Base-by-base conservation (phyloP, 2,888 invertebrate species). In the Caenorhabditis macrosperma region DNA sequence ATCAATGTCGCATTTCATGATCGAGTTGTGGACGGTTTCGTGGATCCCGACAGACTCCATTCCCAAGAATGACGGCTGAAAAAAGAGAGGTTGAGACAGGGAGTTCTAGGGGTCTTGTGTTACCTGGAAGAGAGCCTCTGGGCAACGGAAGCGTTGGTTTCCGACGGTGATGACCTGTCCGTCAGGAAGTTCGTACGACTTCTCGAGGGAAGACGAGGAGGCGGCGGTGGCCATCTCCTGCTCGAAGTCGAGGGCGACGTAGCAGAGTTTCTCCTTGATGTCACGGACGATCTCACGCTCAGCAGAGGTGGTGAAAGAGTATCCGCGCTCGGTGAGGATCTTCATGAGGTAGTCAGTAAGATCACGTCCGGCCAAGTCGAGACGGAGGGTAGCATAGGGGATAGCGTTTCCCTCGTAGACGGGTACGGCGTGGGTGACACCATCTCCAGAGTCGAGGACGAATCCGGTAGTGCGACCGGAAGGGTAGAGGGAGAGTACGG, bases 241-340 rank as follows among this genome's bases (percentile, higher is more conserved):
- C 91, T 98, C 98, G 84, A 99, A 94, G 92, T 99, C 96, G 91
- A 99, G 98, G n/a, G 97, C 98, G 90, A 98, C 96, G 91, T 99
- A 99, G 92, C 99, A 99, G 33, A 99, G 93, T 91, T 97, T 97
- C 91, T 99, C 99, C 91, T 89, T 89, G 87, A 96, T 96, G 92
- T 96, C 96, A 89, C 96, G 94, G 82, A 96, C 96, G 91, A 96
- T 96, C 93, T 96, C 96, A 90, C 93, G 95, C 92, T 92, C 82
- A 57, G 86, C 86, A 57, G 85, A 82, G 83, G 81, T 80, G 83
- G 90, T 91, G 89, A 91, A 91, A 35, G 90, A 90, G 86, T 91
- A 91, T 77, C 91, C 91, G 72, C 91, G 89, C 86, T 91, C 91
- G 57, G 90, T 93, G 83, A 93, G 91, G 90, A 93, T 93, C 90